Base-by-base conservation (phyloP, 2,888 invertebrate genomes). In the Leucoptera coffeella region DNA sequence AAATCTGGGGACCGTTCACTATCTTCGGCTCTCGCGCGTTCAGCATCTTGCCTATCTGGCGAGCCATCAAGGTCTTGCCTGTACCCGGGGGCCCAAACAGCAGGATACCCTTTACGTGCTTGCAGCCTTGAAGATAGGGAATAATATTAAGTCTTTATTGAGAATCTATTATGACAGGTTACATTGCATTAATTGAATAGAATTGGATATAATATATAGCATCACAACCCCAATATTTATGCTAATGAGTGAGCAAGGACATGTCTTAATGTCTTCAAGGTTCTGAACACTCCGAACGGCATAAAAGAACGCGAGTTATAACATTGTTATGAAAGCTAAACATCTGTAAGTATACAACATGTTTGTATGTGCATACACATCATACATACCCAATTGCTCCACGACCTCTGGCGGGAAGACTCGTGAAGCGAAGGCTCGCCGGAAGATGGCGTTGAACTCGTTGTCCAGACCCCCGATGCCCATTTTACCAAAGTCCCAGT, bases 401-500 rank as follows among this genome's bases (percentile, higher is more conserved):
- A 97, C 89, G 29, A 97, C 80, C 64, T 99, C 97, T 0, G 95
- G 91, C 15, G 99, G 99, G 52, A 97, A 97, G 21, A 99, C 95
- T 36, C 99, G 77, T 0, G 97, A 99, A 2, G 97, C 96, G 69
- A 99, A 99, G 1, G 99, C 97, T 55, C 99, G 78, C 38, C 99
- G 78, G 64, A 99, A 99, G 43, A 99, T 97, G 11, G 95, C 92
- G 50, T 92, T 94, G 71, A 99, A 99, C 60, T 99, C 96, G 26
- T 84, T 85, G 53, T 96, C 96, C 47, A 99, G 67, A 49, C 99
- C 99, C 40, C 99, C 99, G 47, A 99, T 96, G 30, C 99, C 99
- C 95, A 99, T 96, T 67, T 94, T 92, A 38, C 93, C 89, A 56
- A 99, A 99, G 65, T 99, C 93, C 96, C 96, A 99, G 50, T 97